These are phyloP conservation scores for Sphinx pinastri DNA, from an alignment of 2,888 invertebrate genomes.

Conservation along the genomic window DNA sequence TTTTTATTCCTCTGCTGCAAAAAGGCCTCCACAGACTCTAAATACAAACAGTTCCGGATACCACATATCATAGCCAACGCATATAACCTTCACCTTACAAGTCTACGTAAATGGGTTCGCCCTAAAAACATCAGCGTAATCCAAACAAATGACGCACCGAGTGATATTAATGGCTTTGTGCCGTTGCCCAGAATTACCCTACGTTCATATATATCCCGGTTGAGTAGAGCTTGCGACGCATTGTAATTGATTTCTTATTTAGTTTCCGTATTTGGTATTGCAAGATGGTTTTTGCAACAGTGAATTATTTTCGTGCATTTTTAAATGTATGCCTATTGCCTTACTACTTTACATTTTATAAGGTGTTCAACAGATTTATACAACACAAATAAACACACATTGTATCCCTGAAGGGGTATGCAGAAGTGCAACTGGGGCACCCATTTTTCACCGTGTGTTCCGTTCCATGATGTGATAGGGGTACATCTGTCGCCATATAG, in stretches of 20 bases:
- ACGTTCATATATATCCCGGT: constrained; percentile 36
- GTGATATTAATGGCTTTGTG: constrained; percentile 62
- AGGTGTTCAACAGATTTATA: too few species aligned
- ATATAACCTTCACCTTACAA: constrained; percentile 21
- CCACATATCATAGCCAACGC: not conserved
- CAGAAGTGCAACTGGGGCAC: too few species aligned
- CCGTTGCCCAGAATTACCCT: constrained; percentile 40
- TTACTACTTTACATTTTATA: too few species aligned
- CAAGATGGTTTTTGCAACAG: not conserved
- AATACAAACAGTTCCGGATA: constrained; percentile 29
- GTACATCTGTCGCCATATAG: too few species aligned
- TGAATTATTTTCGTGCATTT: too few species aligned
- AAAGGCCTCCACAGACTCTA: not conserved
- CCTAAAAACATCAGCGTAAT: constrained; percentile 59
- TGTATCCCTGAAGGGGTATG: too few species aligned
- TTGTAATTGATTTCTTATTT: constrained; percentile 35
- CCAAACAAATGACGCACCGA: constrained; percentile 58
- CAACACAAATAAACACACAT: too few species aligned
- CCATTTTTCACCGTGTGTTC: too few species aligned
- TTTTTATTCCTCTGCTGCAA: too few species aligned
- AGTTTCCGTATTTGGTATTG: constrained; percentile 8
- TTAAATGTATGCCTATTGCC: too few species aligned
- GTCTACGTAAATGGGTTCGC: constrained; percentile 50
- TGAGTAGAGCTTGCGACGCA: constrained; percentile 33
- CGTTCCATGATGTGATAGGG: too few species aligned